Evolutionary conservation across 2,888 invertebrate genomes (phyloP).

Genomic region (Unio delphinus): DNA sequence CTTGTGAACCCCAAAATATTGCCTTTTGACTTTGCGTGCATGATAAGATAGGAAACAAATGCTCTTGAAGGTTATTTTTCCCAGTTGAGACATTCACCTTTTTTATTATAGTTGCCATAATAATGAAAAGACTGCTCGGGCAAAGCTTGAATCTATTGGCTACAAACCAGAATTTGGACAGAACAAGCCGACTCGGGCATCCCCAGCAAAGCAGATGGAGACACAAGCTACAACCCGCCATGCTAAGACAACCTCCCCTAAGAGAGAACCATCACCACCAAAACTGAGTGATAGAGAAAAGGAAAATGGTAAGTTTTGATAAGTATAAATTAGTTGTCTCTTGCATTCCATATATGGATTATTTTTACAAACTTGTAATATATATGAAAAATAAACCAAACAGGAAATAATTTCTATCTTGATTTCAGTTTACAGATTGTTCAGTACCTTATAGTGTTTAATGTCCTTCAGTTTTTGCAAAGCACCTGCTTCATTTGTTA

Average conservation of each 20-base stretch:
- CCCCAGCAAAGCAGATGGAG: constrained; percentile 1
- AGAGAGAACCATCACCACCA: constrained; percentile 2
- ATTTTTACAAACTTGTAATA: too few relatives aligned
- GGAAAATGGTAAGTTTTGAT: constrained; percentile 2
- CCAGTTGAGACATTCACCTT: not conserved
- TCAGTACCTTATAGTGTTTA: too few relatives aligned
- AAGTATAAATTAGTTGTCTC: too few relatives aligned
- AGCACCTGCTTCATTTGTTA: too few relatives aligned
- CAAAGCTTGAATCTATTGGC: constrained; percentile 35
- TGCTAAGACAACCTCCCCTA: constrained; percentile 10
- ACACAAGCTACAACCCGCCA: constrained; percentile 5
- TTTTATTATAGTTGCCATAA: constrained; percentile 26
- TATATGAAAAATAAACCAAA: too few relatives aligned
- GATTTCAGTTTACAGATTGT: too few relatives aligned
- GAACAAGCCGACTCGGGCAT: constrained; percentile 15
- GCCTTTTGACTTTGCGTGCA: too few relatives aligned
- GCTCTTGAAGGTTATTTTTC: not conserved
- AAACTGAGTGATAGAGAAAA: not conserved
- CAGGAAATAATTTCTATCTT: too few relatives aligned
- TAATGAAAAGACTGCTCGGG: constrained; percentile 34
- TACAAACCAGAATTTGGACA: constrained; percentile 27
- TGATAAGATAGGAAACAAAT: too few relatives aligned
- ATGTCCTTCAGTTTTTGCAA: too few relatives aligned
- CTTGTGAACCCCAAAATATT: too few relatives aligned
- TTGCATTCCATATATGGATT: too few relatives aligned